These are phyloP conservation scores for Monodelphis domestica DNA, from an alignment of 2,797 vertebrate genomes.

Conservation along the genomic window DNA sequence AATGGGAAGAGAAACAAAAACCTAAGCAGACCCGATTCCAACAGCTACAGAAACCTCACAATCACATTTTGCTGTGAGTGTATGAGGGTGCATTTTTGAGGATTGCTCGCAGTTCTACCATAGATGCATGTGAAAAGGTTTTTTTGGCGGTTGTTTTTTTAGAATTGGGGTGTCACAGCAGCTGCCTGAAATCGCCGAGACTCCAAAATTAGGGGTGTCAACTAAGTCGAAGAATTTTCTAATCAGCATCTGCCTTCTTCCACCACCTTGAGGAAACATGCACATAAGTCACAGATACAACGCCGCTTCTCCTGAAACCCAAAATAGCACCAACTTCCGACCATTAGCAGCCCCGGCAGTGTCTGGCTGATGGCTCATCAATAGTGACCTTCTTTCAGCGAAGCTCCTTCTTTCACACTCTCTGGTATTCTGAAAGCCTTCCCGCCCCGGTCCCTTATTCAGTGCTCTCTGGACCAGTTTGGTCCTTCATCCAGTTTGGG, in stretches of 20 bases:
- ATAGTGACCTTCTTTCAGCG: constrained; percentile 69
- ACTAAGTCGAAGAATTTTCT: constrained; percentile 75
- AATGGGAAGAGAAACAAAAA: constrained; percentile 47
- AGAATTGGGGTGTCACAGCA: constrained; percentile 75
- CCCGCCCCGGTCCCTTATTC: not conserved
- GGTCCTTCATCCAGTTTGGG: not conserved
- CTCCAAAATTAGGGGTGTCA: constrained; percentile 79
- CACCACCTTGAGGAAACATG: constrained; percentile 78
- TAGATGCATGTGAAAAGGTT: constrained; percentile 63
- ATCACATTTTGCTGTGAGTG: not conserved
- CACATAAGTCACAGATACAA: constrained; percentile 75
- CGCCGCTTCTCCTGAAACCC: constrained; percentile 71
- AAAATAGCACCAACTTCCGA: constrained; percentile 80
- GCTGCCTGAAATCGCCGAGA: constrained; percentile 75
- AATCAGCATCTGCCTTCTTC: constrained; percentile 77
- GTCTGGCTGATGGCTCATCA: constrained; percentile 63
- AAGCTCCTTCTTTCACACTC: constrained; percentile 42
- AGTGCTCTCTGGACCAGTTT: not conserved
- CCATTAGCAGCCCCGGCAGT: constrained; percentile 64
- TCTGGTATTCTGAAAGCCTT: not conserved
- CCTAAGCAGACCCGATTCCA: constrained; percentile 42
- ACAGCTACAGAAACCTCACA: constrained; percentile 5
- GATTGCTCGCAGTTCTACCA: constrained; percentile 55
- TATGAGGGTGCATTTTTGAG: not conserved
- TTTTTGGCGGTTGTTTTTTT: constrained; percentile 43